Conservation (phyloP, 23 tunicate genomes). For the Halocynthia aurantium region DNA sequence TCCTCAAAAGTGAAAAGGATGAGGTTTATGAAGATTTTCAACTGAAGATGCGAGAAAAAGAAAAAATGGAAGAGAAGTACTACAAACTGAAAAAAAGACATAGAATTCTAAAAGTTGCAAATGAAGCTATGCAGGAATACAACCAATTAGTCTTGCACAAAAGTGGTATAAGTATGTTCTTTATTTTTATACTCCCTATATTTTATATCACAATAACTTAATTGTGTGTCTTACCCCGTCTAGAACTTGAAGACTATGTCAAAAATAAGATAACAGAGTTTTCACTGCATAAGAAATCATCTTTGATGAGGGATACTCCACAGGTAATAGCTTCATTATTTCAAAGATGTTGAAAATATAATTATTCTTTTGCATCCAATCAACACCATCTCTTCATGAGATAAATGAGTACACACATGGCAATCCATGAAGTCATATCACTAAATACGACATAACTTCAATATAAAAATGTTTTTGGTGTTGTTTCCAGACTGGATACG, state of each 20-base stretch:
- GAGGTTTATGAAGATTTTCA: constrained; percentile 16
- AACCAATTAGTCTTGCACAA: not conserved
- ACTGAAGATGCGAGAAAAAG: constrained; percentile 7
- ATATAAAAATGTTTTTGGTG: not conserved
- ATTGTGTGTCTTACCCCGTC: no score
- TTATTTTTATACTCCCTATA: not conserved
- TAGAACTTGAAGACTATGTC: constrained; percentile 9
- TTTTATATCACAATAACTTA: no score
- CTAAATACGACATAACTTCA: no score
- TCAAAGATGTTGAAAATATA: not conserved
- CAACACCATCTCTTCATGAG: not conserved
- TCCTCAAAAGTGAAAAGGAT: constrained; percentile 28
- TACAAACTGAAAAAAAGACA: not conserved
- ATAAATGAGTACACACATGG: no score
- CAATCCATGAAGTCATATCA: no score
- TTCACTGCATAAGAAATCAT: constrained; percentile 11
- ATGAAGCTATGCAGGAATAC: constrained; percentile 16
- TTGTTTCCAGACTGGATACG: constrained; percentile 31
- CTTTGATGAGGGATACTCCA: constrained; percentile 7
- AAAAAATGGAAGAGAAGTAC: constrained; percentile 3
- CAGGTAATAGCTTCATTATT: not conserved
- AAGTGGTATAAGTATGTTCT: constrained; percentile 8
- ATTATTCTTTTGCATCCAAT: not conserved
- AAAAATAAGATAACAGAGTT: constrained; percentile 5
- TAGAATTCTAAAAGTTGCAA: constrained; percentile 19